These are phyloP conservation scores for Engystomops pustulosus DNA, from an alignment of 2,113 vertebrate genomes.

Conservation along the genomic window DNA sequence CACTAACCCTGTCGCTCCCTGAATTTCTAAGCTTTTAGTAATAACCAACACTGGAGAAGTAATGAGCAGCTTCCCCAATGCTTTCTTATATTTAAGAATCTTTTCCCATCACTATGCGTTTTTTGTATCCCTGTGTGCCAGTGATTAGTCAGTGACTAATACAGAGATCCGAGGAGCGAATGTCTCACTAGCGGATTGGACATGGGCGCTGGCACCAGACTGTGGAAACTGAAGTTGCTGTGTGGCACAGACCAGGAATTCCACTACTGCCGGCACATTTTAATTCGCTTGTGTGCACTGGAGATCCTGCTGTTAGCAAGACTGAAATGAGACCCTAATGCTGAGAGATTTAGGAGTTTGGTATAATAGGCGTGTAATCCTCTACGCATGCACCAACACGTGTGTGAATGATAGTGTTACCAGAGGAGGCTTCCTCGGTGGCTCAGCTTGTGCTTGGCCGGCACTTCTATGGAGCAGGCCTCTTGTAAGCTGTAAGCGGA, in stretches of 20 bases:
- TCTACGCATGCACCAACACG: conserved; percentile 49
- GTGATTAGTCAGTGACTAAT: not conserved
- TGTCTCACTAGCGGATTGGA: not conserved
- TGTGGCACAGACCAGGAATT: not conserved
- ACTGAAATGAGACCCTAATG: conserved; percentile 50
- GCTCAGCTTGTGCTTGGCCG: not conserved
- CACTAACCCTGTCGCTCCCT: too few species aligned
- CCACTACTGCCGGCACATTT: not conserved
- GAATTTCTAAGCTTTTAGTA: too few species aligned
- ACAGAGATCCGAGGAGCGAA: not conserved
- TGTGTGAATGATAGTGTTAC: conserved; percentile 54
- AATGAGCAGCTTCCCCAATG: too few species aligned
- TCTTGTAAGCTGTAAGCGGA: too few species aligned
- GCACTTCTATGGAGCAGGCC: not conserved
- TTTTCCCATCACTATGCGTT: too few species aligned
- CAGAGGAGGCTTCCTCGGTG: conserved; percentile 28
- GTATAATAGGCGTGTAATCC: conserved; percentile 58
- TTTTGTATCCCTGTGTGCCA: too few species aligned
- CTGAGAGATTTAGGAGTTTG: conserved; percentile 50
- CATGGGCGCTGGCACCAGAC: not conserved
- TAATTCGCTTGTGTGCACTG: not conserved
- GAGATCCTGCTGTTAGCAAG: conserved; percentile 36
- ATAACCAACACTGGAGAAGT: too few species aligned
- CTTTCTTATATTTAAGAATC: too few species aligned
- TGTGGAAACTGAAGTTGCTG: not conserved